phyloP scores from a whole-genome alignment of 2,113 vertebrate genomes.

The Rhinolophus ferrumequinum region DNA sequence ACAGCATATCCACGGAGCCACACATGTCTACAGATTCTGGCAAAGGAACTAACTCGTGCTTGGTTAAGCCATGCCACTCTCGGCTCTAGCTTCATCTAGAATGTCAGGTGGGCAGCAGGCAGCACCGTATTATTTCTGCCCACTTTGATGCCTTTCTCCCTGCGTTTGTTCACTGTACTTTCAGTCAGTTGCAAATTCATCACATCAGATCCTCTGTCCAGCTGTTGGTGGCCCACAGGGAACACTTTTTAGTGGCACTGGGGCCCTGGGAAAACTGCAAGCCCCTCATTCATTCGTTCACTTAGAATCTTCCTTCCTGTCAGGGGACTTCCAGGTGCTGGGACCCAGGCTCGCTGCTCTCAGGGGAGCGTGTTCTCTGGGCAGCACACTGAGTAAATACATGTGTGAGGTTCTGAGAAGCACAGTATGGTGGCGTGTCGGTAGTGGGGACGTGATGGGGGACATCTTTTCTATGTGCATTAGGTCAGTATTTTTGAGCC shows the following conservation, averaged over 20 bases:
- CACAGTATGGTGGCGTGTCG: too few relatives aligned
- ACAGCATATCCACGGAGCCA: accelerated
- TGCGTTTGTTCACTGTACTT: not conserved
- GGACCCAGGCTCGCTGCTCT: too few relatives aligned
- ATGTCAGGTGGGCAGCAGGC: not conserved
- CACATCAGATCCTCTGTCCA: not conserved
- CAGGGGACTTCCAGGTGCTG: not conserved
- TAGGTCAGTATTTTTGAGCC: not conserved
- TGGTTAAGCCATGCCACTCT: not conserved
- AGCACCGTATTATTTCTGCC: accelerated
- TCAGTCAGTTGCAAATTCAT: not conserved
- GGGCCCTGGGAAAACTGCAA: not conserved
- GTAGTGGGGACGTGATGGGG: too few relatives aligned
- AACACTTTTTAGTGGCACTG: too few relatives aligned
- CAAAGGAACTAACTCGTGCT: too few relatives aligned
- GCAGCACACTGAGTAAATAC: too few relatives aligned
- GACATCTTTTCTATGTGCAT: not conserved
- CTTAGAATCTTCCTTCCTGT: not conserved
- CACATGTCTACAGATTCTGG: accelerated
- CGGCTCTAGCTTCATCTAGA: not conserved
- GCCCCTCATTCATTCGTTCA: not conserved
- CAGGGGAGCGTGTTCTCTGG: not conserved
- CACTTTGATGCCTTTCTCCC: not conserved
- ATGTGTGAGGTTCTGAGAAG: too few relatives aligned
- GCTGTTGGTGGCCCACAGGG: not conserved